A percentile compares a stretch with the other conserved stretches of the same genome.
phyloP scores from a whole-genome alignment of 2,797 vertebrate species.

The Sandelia bainsii region DNA sequence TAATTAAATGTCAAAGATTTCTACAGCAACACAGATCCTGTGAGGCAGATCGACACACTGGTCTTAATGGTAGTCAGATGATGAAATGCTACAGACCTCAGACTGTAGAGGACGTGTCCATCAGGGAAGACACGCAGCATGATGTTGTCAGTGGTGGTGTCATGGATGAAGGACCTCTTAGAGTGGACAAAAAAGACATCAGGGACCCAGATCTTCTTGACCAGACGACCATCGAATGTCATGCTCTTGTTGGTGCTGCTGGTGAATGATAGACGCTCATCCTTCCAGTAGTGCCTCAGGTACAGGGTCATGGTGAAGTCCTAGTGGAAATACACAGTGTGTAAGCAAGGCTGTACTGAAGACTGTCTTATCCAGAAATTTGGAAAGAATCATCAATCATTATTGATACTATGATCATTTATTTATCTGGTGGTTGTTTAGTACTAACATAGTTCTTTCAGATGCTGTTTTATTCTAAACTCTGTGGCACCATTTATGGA shows the following conservation, averaged over 20 bases:
- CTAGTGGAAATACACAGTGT: conserved; percentile 67
- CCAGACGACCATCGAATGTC: conserved; percentile 95
- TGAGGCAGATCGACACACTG: too few species aligned
- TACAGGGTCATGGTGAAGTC: conserved; percentile 99
- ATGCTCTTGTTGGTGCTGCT: conserved; percentile 96
- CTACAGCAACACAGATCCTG: neutral
- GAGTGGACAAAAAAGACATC: conserved; percentile 99
- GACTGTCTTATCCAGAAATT: neutral
- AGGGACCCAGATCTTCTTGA: conserved; percentile 99
- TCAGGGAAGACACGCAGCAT: conserved; percentile 96
- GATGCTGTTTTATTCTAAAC: too few species aligned
- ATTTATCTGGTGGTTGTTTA: too few species aligned
- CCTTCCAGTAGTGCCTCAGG: conserved; percentile 97
- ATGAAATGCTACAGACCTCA: conserved; percentile 85
- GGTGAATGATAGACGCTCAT: conserved; percentile 92
- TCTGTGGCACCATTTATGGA: too few species aligned
- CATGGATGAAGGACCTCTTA: conserved; percentile 95
- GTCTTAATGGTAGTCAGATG: neutral
- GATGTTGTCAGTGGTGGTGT: conserved; percentile 96
- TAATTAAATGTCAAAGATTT: neutral
- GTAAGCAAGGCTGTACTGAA: neutral
- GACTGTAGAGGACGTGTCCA: conserved; percentile 95
- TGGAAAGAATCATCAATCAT: too few species aligned
- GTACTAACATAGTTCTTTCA: too few species aligned
- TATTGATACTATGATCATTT: too few species aligned